Evolutionary conservation across 2,113 vertebrate species (phyloP).

Genomic region (Coryphaenoides rupestris): DNA sequence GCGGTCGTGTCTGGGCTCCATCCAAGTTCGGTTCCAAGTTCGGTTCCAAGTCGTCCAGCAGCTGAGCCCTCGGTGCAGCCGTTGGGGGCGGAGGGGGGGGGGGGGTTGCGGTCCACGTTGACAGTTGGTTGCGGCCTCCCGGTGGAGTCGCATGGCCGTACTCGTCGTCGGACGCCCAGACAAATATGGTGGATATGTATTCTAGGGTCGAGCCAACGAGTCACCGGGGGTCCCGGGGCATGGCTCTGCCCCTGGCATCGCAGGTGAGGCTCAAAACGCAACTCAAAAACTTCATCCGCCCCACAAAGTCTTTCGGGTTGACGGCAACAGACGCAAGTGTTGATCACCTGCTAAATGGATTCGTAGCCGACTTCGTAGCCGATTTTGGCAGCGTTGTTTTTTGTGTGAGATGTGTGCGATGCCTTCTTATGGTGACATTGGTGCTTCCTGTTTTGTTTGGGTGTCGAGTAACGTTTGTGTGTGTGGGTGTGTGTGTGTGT

Average conservation of each 20-base stretch:
- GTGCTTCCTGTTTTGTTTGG: no score
- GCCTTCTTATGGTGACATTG: no score
- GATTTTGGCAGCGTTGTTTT: no score
- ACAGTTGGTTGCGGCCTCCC: no score
- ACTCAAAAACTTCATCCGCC: not conserved
- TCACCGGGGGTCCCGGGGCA: slow-evolving; percentile 30
- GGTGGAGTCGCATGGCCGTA: slow-evolving; percentile 29
- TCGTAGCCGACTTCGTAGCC: no score
- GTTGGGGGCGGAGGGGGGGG: not conserved
- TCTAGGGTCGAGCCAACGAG: slow-evolving; percentile 34
- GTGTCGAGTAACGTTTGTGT: no score
- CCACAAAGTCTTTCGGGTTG: no score
- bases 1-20: not conserved
- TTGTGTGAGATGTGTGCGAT: no score
- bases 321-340: no score
- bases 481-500: no score
- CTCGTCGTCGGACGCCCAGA: not conserved
- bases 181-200: slow-evolving; percentile 64
- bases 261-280: slow-evolving; percentile 55
- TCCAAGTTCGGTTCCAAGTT: not conserved
- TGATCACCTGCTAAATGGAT: no score
- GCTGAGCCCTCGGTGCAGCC: not conserved
- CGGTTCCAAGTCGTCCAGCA: slow-evolving; percentile 10
- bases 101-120: not conserved
- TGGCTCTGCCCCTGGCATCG: slow-evolving; percentile 38